Conservation (phyloP, 1,140 invertebrate genomes). For the Aphis craccivora region DNA sequence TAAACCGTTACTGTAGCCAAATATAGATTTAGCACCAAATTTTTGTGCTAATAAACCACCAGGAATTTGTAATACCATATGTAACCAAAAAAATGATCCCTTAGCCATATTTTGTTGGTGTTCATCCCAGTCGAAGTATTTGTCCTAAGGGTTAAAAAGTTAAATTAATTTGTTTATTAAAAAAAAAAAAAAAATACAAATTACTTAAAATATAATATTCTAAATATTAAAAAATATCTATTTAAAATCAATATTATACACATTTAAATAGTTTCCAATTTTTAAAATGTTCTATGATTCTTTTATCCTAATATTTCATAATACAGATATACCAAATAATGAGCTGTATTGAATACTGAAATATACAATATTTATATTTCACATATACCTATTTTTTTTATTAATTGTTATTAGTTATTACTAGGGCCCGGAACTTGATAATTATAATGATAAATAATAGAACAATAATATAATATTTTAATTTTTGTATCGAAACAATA, state of each 20-base stretch:
- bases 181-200: background rate
- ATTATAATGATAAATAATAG: no score
- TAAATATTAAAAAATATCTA: background rate
- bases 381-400: no score
- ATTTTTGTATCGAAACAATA: no score
- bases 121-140: constrained; percentile 73
- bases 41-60: constrained; percentile 75
- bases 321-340: background rate
- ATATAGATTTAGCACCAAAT: constrained; percentile 76
- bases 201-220: background rate
- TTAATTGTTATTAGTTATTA: no score
- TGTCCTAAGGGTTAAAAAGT: constrained; percentile 59
- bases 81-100: constrained; percentile 79
- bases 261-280: background rate
- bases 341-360: no score
- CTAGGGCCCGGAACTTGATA: no score
- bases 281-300: background rate
- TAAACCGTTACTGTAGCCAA: constrained; percentile 73
- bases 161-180: background rate
- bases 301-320: background rate
- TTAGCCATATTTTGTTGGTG: constrained; percentile 73
- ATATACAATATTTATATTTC: no score
- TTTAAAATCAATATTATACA: background rate
- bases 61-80: constrained; percentile 77
- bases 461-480: no score